These are phyloP conservation scores for Xenopus borealis DNA, from an alignment of 2,113 vertebrate genomes.

Conservation along the genomic window DNA sequence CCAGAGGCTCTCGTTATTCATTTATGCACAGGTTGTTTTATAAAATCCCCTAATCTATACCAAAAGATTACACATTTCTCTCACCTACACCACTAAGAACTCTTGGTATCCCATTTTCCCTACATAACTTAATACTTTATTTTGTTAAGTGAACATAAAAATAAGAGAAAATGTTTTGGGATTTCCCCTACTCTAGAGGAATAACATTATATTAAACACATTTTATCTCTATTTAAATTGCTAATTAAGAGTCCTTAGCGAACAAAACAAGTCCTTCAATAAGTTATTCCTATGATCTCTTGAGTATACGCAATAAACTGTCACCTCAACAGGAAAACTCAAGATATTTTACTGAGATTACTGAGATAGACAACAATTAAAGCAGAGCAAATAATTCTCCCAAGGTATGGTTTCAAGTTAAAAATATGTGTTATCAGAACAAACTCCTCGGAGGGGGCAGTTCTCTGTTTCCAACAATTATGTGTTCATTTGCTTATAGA, in stretches of 20 bases:
- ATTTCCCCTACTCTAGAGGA: constrained; percentile 33
- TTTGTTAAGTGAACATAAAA: constrained; percentile 29
- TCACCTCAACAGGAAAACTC: constrained; percentile 17
- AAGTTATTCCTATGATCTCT: constrained; percentile 23
- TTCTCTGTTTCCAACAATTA: constrained; percentile 24
- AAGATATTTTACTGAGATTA: constrained; percentile 31
- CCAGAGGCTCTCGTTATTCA: no score
- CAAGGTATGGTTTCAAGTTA: constrained; percentile 30
- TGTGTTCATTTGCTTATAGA: constrained; percentile 15
- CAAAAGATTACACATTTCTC: neutral
- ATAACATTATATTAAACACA: constrained; percentile 39
- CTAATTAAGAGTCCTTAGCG: constrained; percentile 40
- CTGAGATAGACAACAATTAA: constrained; percentile 36
- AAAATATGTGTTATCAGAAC: constrained; percentile 29
- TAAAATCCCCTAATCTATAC: neutral
- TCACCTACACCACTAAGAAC: neutral
- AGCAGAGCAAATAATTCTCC: constrained; percentile 31
- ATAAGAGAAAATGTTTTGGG: constrained; percentile 28
- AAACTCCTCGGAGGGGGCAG: constrained; percentile 16
- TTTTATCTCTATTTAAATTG: constrained; percentile 44
- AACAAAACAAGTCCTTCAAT: constrained; percentile 28
- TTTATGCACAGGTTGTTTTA: no score
- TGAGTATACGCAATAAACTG: constrained; percentile 23
- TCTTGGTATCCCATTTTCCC: no score
- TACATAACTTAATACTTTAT: neutral